These are phyloP conservation scores for Cephus pulcher DNA, from an alignment of 2,888 invertebrate species.

Conservation along the genomic window DNA sequence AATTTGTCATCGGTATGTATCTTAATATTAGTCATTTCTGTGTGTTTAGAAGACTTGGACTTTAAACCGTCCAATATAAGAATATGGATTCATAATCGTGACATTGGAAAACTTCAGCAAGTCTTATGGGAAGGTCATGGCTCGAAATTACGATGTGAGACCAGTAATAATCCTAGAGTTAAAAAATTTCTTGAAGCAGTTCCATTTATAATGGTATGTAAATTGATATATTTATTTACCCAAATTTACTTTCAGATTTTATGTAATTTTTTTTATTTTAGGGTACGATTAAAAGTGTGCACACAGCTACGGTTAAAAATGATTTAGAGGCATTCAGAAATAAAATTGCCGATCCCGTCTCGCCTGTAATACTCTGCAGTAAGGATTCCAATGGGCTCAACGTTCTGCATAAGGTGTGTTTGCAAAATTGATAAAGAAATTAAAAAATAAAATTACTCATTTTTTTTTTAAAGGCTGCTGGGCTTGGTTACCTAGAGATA, in stretches of 20 bases:
- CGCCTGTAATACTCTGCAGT: constrained; percentile 78
- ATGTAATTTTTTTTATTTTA: constrained; percentile 60
- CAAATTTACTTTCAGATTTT: background rate
- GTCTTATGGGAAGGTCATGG: constrained; percentile 94
- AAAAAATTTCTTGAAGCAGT: constrained; percentile 90
- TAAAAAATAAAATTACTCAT: constrained; percentile 7
- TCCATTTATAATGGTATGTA: constrained; percentile 89
- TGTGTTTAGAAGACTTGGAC: constrained; percentile 72
- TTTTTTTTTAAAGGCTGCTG: constrained; percentile 74
- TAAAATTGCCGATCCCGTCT: constrained; percentile 76
- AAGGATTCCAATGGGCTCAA: constrained; percentile 86
- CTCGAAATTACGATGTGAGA: constrained; percentile 82
- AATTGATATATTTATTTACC: background rate
- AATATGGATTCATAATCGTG: constrained; percentile 96
- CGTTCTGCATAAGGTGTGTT: constrained; percentile 83
- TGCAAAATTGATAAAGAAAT: background rate
- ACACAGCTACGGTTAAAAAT: constrained; percentile 81
- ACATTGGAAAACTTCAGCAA: constrained; percentile 86
- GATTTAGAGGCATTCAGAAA: constrained; percentile 78
- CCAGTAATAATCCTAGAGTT: constrained; percentile 85
- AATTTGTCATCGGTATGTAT: background rate
- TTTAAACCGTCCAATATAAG: constrained; percentile 90
- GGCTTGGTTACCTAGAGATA: constrained; percentile 81
- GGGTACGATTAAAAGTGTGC: constrained; percentile 86
- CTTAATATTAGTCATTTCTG: background rate